A percentile compares a stretch with the other conserved stretches of the same genome.
These are phyloP conservation scores for Erinaceus europaeus DNA, from an alignment of 2,113 vertebrate genomes.

Conservation along the genomic window DNA sequence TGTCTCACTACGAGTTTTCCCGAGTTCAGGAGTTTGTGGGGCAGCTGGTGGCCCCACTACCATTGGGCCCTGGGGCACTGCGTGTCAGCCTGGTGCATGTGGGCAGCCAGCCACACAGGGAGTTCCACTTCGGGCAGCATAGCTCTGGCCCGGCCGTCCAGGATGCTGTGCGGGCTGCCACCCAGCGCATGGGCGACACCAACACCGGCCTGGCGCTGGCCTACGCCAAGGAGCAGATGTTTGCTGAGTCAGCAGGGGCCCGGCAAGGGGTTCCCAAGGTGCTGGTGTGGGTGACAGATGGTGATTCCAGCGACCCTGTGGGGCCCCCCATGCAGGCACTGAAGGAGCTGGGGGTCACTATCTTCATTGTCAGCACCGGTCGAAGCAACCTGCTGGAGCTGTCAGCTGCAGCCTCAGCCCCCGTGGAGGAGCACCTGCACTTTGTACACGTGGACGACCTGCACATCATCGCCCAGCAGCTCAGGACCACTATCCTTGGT, in stretches of 20 bases:
- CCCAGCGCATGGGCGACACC: constrained; percentile 92
- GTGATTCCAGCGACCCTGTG: constrained; percentile 90
- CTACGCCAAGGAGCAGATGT: constrained; percentile 83
- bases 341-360: constrained; percentile 86
- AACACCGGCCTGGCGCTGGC: constrained; percentile 90
- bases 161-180: constrained; percentile 80
- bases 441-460: constrained; percentile 97
- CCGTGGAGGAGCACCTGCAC: constrained; percentile 86
- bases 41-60: constrained; percentile 88
- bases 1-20: constrained; percentile 93
- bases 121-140: constrained; percentile 88
- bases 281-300: constrained; percentile 96
- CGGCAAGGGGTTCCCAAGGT: constrained; percentile 89
- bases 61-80: constrained; percentile 87
- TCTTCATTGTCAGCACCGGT: constrained; percentile 94
- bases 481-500: constrained; percentile 90
- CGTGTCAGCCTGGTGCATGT: constrained; percentile 92
- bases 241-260: constrained; percentile 78
- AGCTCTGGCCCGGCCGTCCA: constrained; percentile 74
- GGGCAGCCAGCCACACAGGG: constrained; percentile 87
- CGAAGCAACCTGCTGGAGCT: constrained; percentile 89
- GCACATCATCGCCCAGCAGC: constrained; percentile 88
- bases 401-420: constrained; percentile 86
- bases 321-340: constrained; percentile 87
- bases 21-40: constrained; percentile 91